phyloP scores from a whole-genome alignment of 2,888 invertebrate species.

The Tiphia femorata region DNA sequence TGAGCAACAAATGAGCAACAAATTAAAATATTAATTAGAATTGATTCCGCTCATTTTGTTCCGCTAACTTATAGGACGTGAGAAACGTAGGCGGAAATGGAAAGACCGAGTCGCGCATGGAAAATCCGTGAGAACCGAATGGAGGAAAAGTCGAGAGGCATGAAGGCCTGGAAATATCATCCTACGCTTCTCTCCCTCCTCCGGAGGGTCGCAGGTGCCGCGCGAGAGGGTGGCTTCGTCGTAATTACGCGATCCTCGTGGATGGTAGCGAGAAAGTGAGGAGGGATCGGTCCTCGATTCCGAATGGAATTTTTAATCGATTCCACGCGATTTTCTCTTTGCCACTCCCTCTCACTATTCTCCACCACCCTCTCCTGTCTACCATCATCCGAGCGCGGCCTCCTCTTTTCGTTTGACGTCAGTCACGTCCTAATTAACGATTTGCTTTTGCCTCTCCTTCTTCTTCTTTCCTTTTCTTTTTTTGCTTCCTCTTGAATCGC shows the following conservation, averaged over 20 bases:
- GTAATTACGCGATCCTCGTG: constrained; percentile 35
- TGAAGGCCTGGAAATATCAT: constrained; percentile 1
- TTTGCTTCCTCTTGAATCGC: neutral
- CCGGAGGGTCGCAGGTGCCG: constrained; percentile 18
- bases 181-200: constrained; percentile 4
- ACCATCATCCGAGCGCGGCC: no score
- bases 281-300: constrained; percentile 7
- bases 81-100: neutral
- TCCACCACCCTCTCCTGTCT: no score
- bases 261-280: constrained; percentile 9
- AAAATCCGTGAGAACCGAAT: neutral
- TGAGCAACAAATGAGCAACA: no score
- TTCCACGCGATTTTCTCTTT: constrained; percentile 15
- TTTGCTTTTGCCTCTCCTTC: no score
- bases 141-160: neutral
- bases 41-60: no score
- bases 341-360: neutral
- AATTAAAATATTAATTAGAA: no score
- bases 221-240: constrained; percentile 15
- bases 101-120: neutral
- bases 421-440: no score
- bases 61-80: no score
- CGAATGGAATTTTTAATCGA: constrained; percentile 35
- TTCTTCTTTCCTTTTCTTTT: neutral
- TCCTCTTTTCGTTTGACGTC: no score